Evolutionary conservation across 1,140 invertebrate species (phyloP).

Genomic region (Brachionus angularis): DNA sequence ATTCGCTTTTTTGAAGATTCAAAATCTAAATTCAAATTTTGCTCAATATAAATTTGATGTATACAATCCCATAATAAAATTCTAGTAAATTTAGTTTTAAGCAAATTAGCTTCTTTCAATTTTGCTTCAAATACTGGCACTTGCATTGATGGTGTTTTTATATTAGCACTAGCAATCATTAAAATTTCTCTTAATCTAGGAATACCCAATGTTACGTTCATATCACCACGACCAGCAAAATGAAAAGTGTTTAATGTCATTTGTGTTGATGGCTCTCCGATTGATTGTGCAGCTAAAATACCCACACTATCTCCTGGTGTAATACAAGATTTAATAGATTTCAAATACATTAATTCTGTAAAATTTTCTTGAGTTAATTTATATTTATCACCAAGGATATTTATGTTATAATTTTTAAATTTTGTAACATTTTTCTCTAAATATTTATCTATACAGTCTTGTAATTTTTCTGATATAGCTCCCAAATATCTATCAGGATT

Average conservation of each 20-base stretch:
- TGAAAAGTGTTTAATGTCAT: constrained; percentile 99
- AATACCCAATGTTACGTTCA: constrained; percentile 96
- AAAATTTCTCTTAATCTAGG: constrained; percentile 91
- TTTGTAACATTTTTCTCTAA: constrained; percentile 54
- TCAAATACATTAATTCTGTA: constrained; percentile 68
- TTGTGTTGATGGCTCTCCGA: constrained; percentile 97
- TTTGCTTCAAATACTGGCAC: constrained; percentile 67
- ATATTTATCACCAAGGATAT: background rate
- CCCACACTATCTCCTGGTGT: constrained; percentile 93
- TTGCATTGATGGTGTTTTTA: constrained; percentile 93
- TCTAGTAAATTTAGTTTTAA: constrained; percentile 21
- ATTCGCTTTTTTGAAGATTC: background rate
- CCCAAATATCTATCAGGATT: constrained; percentile 64
- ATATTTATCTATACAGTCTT: constrained; percentile 67
- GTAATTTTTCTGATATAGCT: constrained; percentile 70
- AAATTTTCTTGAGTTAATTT: too few species aligned
- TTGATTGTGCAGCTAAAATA: constrained; percentile 83
- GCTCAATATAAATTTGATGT: constrained; percentile 34
- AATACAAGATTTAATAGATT: constrained; percentile 71
- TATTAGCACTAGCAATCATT: constrained; percentile 83
- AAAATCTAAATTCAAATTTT: constrained; percentile 31
- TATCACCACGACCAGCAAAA: constrained; percentile 97
- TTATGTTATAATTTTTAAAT: constrained; percentile 13
- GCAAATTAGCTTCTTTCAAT: constrained; percentile 20
- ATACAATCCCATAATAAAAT: constrained; percentile 17